Base-by-base conservation (phyloP, 23 tunicate species). In the Halocynthia aurantium region DNA sequence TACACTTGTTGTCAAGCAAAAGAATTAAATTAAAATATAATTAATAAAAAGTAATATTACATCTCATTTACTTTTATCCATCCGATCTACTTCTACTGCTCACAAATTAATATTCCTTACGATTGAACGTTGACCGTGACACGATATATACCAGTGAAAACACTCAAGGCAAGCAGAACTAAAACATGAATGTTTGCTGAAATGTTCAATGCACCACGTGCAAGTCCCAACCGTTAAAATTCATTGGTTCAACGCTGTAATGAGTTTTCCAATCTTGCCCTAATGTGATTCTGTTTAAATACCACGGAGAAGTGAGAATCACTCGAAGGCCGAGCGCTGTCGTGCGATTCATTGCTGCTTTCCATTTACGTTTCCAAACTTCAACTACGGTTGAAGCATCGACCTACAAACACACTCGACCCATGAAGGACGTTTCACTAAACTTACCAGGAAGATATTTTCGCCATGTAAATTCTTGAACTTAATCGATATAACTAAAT, bases 301-400 rank as follows among this genome's bases (percentile, higher is more conserved):
- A 77, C 81, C 81, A 77, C 10, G 81, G 75, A 13, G 81, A 63
- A 13, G 72, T 77, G 11, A 77, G 9, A 77, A 77, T 22, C 12
- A 52, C 81, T 12, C 81, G 52, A 6, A 51, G 56, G 13, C 78
- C 78, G 15, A 74, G 63, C 21, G 13, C 18, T 51, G 78, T 74
- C 19, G 56, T 49, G n/a, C 18, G 18, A 22, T 62, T 21, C 40
- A 74, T 8, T 6, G 78, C 56, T 74, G 55, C 15, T 10, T 54
- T 62, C 78, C 78, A 74, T 53, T 54, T 40, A 50, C 72, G 71
- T 18, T 62, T 63, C 81, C 81, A 77, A 50, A 77, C 81, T 61
- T 77, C 81, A 12, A 77, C 81, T 22, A 77, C 50, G n/a, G 81
- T 74, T 13, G 63, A 20, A 17, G 63, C 19, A 52, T 54, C 56